Evolutionary conservation across 1,140 invertebrate genomes (phyloP), one percentile per base, ranked within the genome.

Genomic region (Leguminivora glycinivorella): DNA sequence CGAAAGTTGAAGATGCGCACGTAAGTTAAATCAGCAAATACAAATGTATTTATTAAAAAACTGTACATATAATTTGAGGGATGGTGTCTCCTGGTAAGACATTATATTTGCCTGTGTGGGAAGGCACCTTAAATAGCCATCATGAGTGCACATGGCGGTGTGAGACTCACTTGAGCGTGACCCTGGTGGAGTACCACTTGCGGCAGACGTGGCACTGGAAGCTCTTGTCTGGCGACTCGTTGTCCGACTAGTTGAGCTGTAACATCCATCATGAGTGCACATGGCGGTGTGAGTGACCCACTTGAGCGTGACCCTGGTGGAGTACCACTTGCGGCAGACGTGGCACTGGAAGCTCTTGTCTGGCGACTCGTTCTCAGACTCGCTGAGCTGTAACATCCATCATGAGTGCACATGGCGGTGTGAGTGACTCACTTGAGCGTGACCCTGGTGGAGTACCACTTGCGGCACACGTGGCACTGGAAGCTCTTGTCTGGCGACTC

Each of bases 271-370:
- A n/a, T n/a, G n/a, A n/a, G n/a, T n/a, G n/a, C n/a, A n/a, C n/a
- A n/a, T n/a, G n/a, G n/a, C n/a, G n/a, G 5, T 40, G 2, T 6
- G 10, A 40, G 4, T 52, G n/a, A 83, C 87, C 83, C 68, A 92
- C 90, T 91, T 92, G 26, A 92, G 78, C 5, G 89, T 91, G 12
- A 91, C 89, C 12, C 83, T 78, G 0, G 90, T 90, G 5, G 89
- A 91, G 68, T 91, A 92, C 90, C 89, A 92, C 82, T 92, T 92
- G 40, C 75, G 63, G 69, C 90, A 92, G 6, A 88, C 80, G 70
- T 90, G 85, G 68, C 90, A 92, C 69, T 91, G 89, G 81, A 91
- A 92, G 70, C 86, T 90, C 73, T 92, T 92, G 72, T 92, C 90
- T 0, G 87, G 77, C 1, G 83, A 87, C 70, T 92, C 90, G 75